Evolutionary conservation across 2,797 vertebrate genomes (phyloP), one percentile per base, ranked within the genome.

Genomic region (Momotus momota): DNA sequence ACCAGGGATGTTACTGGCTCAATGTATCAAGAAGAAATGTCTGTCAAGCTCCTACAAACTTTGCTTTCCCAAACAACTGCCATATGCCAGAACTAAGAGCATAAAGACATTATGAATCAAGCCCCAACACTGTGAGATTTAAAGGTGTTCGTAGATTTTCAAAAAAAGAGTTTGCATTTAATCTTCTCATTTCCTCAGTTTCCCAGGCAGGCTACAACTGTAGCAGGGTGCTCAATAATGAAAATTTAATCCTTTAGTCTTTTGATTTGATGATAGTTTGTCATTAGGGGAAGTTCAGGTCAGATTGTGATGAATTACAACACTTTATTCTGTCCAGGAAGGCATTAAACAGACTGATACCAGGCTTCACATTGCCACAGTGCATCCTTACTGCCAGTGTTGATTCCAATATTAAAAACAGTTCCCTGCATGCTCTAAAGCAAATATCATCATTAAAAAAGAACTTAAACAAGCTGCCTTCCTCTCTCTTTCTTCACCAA

Each of bases 31-130:
- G 93, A 90, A 94, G 88, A 88, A 94, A 90, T 95, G 88, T 96
- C 95, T 96, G 86, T 94, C 91, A 96, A 88, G 86, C 77, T 94
- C 83, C 81, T 92, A 77, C 73, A 96, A 96, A 96, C 71, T 94
- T 93, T 80, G 60, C 62, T 95, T 96, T 94, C 78, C 83, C 75
- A 92, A 96, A 94, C 86, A 94, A 94, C 66, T 90, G 71, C 93
- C 83, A 87, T 94, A 86, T 96, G 93, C 88, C 83, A 92, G 61
- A 94, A 69, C 49, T 80, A 92, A 57, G n/a, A 67, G 80, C 70
- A 82, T 79, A 91, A 94, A 94, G 78, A 41, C 45, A 43, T 33
- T 29, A 73, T 48, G 73, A 94, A 69, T 86, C 62, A 64, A 84
- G 22, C 40, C 13, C 33, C 55, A 77, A 25, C 40, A 22, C 1